These are phyloP conservation scores for Rhegmatorhina hoffmannsi DNA, from an alignment of 2,113 vertebrate species.

Conservation along the genomic window DNA sequence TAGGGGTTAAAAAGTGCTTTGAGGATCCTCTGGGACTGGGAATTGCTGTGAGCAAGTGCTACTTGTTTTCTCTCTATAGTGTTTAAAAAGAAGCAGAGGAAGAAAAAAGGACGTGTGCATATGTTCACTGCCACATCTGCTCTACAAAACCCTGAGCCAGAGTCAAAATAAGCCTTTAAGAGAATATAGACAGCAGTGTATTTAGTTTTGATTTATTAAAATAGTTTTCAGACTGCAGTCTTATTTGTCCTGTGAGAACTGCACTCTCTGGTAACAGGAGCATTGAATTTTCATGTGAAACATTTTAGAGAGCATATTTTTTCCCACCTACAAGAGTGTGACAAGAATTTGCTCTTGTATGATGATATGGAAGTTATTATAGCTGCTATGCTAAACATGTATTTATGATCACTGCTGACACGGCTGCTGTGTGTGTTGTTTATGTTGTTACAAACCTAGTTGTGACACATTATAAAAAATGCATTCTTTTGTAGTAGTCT, in stretches of 20 bases:
- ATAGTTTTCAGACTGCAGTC: constrained; percentile 50
- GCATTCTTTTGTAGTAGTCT: constrained; percentile 45
- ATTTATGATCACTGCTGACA: constrained; percentile 68
- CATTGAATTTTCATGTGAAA: constrained; percentile 63
- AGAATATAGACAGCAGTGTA: background rate
- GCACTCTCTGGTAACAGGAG: constrained; percentile 44
- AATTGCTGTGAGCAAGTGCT: background rate
- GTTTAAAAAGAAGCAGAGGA: background rate
- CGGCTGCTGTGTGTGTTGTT: constrained; percentile 42
- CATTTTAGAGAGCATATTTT: constrained; percentile 63
- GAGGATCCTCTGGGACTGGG: background rate
- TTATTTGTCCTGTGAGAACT: constrained; percentile 61
- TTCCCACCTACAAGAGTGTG: constrained; percentile 49
- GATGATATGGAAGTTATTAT: constrained; percentile 61
- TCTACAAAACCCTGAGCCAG: background rate
- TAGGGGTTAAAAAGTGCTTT: background rate
- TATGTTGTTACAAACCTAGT: constrained; percentile 47
- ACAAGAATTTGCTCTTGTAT: constrained; percentile 44
- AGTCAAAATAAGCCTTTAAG: constrained; percentile 52
- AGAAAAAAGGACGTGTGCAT: background rate
- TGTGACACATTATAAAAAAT: constrained; percentile 61
- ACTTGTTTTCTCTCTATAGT: constrained; percentile 2
- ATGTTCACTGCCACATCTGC: background rate
- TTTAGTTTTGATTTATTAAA: constrained; percentile 69
- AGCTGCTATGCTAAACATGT: constrained; percentile 59